Evolutionary conservation across 2,888 invertebrate species (phyloP).

Genomic region (Chloroclysta siterata): DNA sequence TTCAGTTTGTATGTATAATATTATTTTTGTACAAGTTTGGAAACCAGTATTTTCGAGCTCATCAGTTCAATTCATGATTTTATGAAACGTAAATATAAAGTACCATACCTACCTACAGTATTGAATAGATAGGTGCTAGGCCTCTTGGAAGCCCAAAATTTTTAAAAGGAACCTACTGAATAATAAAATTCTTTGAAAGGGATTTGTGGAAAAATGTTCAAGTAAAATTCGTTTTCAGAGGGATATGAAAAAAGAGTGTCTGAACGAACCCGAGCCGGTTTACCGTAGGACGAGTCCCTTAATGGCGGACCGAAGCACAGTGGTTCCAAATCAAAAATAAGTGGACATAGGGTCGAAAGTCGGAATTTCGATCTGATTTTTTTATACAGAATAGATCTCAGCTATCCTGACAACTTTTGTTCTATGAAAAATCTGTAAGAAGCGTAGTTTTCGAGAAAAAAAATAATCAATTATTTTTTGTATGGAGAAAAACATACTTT

Average conservation of each 20-base stretch:
- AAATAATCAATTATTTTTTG: no score
- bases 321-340: no score
- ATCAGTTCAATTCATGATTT: background rate
- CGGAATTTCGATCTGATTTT: no score
- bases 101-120: background rate
- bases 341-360: no score
- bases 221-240: conserved; percentile 62
- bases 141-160: conserved; percentile 60
- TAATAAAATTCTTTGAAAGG: conserved; percentile 75
- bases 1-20: background rate
- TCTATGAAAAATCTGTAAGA: no score
- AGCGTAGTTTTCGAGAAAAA: no score
- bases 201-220: conserved; percentile 65
- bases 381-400: no score
- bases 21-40: background rate
- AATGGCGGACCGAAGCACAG: conserved; percentile 75
- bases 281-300: conserved; percentile 61
- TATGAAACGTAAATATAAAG: background rate
- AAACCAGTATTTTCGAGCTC: no score
- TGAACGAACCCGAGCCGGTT: conserved; percentile 53
- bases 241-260: conserved; percentile 64
- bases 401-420: no score
- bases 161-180: conserved; percentile 69
- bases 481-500: no score
- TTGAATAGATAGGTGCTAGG: conserved; percentile 33